Percentiles rank a stretch among this genome's conserved stretches.
Evolutionary conservation across 2,113 vertebrate species (phyloP).

Genomic region (Podilymbus podiceps): DNA sequence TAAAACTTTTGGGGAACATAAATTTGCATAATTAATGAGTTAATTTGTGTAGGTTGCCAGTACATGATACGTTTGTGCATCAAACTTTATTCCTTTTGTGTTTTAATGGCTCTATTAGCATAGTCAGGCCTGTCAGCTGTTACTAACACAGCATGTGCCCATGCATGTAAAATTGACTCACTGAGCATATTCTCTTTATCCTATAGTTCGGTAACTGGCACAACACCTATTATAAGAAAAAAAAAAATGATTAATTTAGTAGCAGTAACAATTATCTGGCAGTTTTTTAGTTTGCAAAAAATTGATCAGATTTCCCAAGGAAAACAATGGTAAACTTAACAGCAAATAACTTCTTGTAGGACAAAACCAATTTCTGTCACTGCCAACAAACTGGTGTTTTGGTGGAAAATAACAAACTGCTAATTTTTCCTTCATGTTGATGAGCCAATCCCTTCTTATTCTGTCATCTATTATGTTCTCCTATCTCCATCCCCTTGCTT

Average conservation of each 20-base stretch:
- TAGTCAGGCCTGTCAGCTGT: background rate
- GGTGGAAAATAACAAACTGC: background rate
- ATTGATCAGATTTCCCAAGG: background rate
- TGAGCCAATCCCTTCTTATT: background rate
- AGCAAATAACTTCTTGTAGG: background rate
- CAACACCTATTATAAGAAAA: background rate
- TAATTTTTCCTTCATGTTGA: background rate
- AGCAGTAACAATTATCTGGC: background rate
- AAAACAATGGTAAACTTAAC: background rate
- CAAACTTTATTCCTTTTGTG: background rate
- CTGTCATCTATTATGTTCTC: fast-evolving
- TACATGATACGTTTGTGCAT: background rate
- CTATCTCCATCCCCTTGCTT: background rate
- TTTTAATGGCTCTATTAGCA: background rate
- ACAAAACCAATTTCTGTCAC: background rate
- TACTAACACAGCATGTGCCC: background rate
- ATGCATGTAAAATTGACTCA: background rate
- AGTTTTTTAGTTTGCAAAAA: background rate
- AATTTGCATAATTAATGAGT: background rate
- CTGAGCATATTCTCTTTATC: background rate
- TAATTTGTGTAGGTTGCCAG: background rate
- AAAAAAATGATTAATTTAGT: background rate
- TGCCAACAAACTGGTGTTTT: background rate
- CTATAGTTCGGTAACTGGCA: background rate
- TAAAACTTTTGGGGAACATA: background rate